phyloP scores from a whole-genome alignment of 2,888 invertebrate genomes.

The Hemithea aestivaria region DNA sequence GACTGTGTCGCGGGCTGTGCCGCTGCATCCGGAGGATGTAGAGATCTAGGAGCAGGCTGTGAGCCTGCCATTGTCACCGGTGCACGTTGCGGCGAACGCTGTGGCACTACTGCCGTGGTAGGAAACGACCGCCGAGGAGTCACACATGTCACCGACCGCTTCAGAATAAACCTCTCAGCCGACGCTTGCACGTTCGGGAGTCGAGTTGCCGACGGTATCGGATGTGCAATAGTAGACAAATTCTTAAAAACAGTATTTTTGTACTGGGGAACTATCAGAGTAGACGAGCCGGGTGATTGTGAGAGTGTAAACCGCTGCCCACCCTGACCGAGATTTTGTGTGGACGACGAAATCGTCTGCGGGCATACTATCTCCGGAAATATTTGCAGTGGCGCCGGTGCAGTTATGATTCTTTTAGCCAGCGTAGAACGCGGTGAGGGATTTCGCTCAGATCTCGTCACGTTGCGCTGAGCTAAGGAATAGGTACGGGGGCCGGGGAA shows the following conservation, averaged over 20 bases:
- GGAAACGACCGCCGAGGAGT: slow-evolving; percentile 10
- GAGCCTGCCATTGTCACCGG: no score
- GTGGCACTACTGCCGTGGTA: neutral
- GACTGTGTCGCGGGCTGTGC: no score
- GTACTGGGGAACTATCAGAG: slow-evolving; percentile 20
- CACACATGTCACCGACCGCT: slow-evolving; percentile 16
- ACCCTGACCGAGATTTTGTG: neutral
- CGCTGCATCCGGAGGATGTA: no score
- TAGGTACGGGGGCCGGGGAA: slow-evolving; percentile 19
- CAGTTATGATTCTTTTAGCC: slow-evolving; percentile 5
- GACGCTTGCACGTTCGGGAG: neutral
- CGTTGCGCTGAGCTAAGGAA: slow-evolving; percentile 9
- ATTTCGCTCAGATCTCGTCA: slow-evolving; percentile 3
- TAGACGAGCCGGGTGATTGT: slow-evolving; percentile 4
- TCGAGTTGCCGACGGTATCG: neutral
- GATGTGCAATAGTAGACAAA: slow-evolving; percentile 11
- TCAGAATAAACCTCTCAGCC: slow-evolving; percentile 12
- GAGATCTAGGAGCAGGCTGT: no score
- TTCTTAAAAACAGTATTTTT: slow-evolving; percentile 22
- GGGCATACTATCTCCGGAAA: slow-evolving; percentile 10
- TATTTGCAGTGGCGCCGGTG: slow-evolving; percentile 10
- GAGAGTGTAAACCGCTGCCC: slow-evolving; percentile 1
- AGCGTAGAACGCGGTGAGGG: slow-evolving; percentile 1
- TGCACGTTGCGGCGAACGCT: neutral
- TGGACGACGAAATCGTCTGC: slow-evolving; percentile 1